Conservation (phyloP, 2,797 vertebrate species). For the Gambelia wislizenii region DNA sequence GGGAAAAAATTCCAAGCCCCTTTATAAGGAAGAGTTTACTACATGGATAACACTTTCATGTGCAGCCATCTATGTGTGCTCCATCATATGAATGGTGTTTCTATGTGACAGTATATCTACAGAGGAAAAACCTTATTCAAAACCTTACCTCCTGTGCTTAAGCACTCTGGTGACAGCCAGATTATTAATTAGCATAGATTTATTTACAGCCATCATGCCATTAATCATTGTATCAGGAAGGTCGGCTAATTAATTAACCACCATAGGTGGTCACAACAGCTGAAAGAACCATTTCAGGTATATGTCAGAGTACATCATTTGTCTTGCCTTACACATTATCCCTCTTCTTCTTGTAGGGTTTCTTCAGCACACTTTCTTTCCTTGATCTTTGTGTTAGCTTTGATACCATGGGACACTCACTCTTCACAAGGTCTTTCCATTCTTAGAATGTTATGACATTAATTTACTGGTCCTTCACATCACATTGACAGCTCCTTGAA, state of each 20-base stretch:
- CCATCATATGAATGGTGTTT: not conserved
- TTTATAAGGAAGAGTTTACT: not conserved
- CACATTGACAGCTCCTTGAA: slow-evolving; percentile 48
- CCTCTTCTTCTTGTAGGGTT: slow-evolving; percentile 66
- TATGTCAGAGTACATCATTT: slow-evolving; percentile 68
- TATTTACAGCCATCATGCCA: slow-evolving; percentile 58
- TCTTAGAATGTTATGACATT: slow-evolving; percentile 56
- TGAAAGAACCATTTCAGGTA: slow-evolving; percentile 71
- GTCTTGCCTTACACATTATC: slow-evolving; percentile 69
- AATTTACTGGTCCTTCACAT: slow-evolving; percentile 49
- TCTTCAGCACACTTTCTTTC: slow-evolving; percentile 64
- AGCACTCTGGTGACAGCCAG: slow-evolving; percentile 48
- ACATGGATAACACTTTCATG: not conserved
- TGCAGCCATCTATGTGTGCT: not conserved
- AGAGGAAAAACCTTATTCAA: slow-evolving; percentile 13
- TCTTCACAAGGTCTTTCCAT: slow-evolving; percentile 54
- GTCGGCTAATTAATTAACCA: slow-evolving; percentile 73
- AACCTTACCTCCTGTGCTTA: slow-evolving; percentile 34
- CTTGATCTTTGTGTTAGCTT: slow-evolving; percentile 69
- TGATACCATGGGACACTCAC: slow-evolving; percentile 57
- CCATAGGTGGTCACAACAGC: slow-evolving; percentile 69
- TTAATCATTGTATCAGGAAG: slow-evolving; percentile 74
- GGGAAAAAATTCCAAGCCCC: too few species aligned
- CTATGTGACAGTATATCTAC: too few species aligned
- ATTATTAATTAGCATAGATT: slow-evolving; percentile 71